These are phyloP conservation scores for Drosophila setifemur DNA, from an alignment of 1,140 invertebrate genomes.

Conservation along the genomic window DNA sequence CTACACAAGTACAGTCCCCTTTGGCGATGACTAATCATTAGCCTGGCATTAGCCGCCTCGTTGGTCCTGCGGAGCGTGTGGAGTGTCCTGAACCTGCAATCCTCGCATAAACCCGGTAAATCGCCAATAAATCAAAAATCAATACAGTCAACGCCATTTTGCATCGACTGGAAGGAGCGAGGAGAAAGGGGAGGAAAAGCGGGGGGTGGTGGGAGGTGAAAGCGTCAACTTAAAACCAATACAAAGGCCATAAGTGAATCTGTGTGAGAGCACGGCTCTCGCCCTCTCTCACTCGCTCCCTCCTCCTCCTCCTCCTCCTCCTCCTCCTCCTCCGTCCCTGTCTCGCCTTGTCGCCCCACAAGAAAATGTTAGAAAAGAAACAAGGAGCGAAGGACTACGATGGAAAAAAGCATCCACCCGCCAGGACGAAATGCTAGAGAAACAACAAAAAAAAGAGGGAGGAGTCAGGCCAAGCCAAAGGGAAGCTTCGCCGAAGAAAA, in stretches of 20 bases:
- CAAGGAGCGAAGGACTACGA: neutral
- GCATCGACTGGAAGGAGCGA: conserved; percentile 10
- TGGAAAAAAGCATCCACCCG: conserved; percentile 46
- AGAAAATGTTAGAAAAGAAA: conserved; percentile 68
- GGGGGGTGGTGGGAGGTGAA: conserved; percentile 11
- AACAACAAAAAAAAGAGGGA: conserved; percentile 26
- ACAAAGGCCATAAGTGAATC: conserved; percentile 73
- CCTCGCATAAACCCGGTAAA: conserved; percentile 25
- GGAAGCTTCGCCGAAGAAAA: conserved; percentile 17
- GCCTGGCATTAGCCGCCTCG: conserved; percentile 11
- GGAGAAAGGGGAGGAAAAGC: conserved; percentile 3
- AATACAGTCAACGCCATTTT: conserved; percentile 73
- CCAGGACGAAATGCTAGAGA: conserved; percentile 24
- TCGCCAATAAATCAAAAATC: conserved; percentile 72
- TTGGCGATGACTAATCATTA: conserved; percentile 11
- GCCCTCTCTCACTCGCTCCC: neutral
- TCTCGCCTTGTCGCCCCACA: no score
- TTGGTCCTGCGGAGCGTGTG: no score
- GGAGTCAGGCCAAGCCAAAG: conserved; percentile 58
- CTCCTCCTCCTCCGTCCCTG: conserved; percentile 22
- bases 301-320: conserved; percentile 10
- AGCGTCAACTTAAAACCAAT: conserved; percentile 73
- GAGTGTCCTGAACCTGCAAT: conserved; percentile 13
- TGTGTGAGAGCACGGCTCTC: conserved; percentile 7
- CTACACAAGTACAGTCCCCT: conserved; percentile 1